Evolutionary conservation across 2,888 invertebrate genomes (phyloP), one percentile per base, ranked within the genome.

Genomic region (Atrina japonica): DNA sequence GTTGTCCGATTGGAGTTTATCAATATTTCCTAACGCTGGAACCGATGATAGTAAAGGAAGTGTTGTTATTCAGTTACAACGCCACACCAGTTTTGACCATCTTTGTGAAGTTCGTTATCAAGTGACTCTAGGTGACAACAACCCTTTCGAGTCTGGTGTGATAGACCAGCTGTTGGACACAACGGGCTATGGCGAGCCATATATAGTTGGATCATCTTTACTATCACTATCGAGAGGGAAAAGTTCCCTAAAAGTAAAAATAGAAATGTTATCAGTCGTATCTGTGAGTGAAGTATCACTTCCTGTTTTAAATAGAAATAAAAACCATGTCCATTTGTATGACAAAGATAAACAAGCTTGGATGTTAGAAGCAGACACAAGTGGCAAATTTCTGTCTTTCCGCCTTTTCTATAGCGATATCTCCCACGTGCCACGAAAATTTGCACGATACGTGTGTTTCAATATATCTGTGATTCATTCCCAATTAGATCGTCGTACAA

Each of bases 301-400:
- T 23, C 79, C 82, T 21, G 86, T 87, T 3, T 67, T 88, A 21
- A 78, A 80, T 65, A 77, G 80, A 40, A 77, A 80, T 45, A 83
- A 84, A 55, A 87, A 86, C 68, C 77, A 86, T 41, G 84, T 88
- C 0, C 92, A 93, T 30, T 94, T 95, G 88, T 95, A 95, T 90
- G 96, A 96, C 89, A 92, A 95, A 11, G 95, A 96, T 90, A 95
- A 95, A 85, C 94, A 94, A 86, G 94, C 94, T 6, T 95, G 95
- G 95, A 93, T 94, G 61, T 92, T 96, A 68, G 93, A 95, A 79
- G 94, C 94, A 47, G 95, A 96, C 89, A 93, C 94, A 68, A 95
- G 95, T 85, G 94, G 95, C 7, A 95, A 95, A 81, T 93, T 93
- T 25, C 93, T 96, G 21, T 92, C 94, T 21, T 92, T 96, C 53